These are phyloP conservation scores for Carollia perspicillata DNA, from an alignment of 2,113 vertebrate genomes.

Conservation along the genomic window DNA sequence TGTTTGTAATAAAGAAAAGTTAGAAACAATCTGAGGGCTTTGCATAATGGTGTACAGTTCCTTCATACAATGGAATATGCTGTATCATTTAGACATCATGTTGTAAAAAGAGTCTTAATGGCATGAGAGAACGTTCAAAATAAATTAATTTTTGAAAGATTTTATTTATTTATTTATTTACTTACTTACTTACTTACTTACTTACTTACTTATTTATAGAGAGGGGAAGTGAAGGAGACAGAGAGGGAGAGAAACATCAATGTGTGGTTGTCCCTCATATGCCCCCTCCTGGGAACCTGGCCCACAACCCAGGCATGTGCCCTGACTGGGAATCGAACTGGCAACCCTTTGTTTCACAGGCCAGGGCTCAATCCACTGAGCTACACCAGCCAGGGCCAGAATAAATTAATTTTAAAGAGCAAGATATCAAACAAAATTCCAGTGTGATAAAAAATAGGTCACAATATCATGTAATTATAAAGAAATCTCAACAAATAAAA, in stretches of 20 bases:
- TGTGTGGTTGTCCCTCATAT: too few species aligned
- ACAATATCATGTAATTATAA: conserved; percentile 33
- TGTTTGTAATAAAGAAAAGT: conserved; percentile 10
- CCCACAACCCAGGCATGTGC: too few species aligned
- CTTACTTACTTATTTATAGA: too few species aligned
- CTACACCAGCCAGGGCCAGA: too few species aligned
- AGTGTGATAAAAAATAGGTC: neutral
- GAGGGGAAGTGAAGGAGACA: too few species aligned
- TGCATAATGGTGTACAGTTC: neutral
- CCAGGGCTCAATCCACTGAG: too few species aligned
- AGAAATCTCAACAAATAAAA: neutral
- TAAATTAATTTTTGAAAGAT: neutral
- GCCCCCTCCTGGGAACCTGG: too few species aligned
- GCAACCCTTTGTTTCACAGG: too few species aligned
- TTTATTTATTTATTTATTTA: too few species aligned
- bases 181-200: too few species aligned
- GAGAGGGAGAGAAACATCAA: too few species aligned
- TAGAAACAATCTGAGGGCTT: neutral
- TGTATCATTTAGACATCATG: neutral
- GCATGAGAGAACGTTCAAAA: neutral
- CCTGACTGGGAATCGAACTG: too few species aligned
- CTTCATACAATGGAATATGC: neutral
- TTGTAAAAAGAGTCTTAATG: neutral
- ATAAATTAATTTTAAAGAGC: neutral
- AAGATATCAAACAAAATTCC: conserved; percentile 6